These are phyloP conservation scores for Leptinotarsa undecemlineata DNA, from an alignment of 1,140 invertebrate genomes.

Conservation along the genomic window DNA sequence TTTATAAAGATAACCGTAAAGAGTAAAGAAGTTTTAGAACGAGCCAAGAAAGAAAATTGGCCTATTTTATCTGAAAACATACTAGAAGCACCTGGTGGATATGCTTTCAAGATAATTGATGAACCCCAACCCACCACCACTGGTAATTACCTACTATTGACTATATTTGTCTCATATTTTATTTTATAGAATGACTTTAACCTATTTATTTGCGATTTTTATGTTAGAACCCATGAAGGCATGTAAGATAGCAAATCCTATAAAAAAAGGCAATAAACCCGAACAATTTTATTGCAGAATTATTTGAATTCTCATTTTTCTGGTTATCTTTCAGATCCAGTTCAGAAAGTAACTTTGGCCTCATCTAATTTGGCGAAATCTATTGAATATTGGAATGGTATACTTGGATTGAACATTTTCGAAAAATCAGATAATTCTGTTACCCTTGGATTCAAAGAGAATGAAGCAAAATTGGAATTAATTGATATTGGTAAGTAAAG, in stretches of 20 bases:
- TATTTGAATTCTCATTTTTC: background rate
- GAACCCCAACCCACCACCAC: conserved; percentile 66
- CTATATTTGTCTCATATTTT: background rate
- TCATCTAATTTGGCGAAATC: conserved; percentile 78
- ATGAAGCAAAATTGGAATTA: conserved; percentile 79
- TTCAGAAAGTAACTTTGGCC: conserved; percentile 79
- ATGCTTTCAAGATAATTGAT: conserved; percentile 81
- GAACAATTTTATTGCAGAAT: too few species aligned
- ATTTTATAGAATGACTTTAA: background rate
- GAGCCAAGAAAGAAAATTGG: conserved; percentile 71
- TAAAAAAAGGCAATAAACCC: too few species aligned
- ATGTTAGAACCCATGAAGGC: too few species aligned
- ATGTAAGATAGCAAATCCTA: too few species aligned
- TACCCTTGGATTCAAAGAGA: conserved; percentile 71
- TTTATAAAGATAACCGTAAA: conserved; percentile 85
- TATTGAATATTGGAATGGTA: conserved; percentile 79
- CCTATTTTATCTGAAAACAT: conserved; percentile 58
- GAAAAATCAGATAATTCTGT: conserved; percentile 63
- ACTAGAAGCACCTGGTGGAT: conserved; percentile 86
- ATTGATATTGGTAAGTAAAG: conserved; percentile 66
- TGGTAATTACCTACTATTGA: conserved; percentile 58
- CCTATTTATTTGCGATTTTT: background rate
- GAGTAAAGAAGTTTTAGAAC: conserved; percentile 74
- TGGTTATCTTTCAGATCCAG: conserved; percentile 67
- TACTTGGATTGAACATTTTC: conserved; percentile 76